Percentiles rank a stretch among this genome's conserved stretches.
phyloP scores from a whole-genome alignment of 2,888 invertebrate species.

The Polymixis flavicincta region DNA sequence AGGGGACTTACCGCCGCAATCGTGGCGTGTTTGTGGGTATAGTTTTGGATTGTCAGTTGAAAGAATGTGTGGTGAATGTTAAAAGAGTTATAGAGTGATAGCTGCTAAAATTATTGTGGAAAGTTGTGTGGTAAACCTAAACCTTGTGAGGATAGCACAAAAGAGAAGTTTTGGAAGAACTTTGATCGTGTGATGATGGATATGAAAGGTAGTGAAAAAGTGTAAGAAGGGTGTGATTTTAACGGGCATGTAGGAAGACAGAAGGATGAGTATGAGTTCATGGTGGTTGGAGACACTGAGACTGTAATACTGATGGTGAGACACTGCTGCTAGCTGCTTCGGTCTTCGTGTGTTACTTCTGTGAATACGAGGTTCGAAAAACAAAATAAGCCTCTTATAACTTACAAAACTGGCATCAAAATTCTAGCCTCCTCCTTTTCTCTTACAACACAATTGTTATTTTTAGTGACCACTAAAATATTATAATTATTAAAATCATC shows the following conservation, averaged over 20 bases:
- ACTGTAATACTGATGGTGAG: not conserved
- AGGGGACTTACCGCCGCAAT: too few relatives aligned
- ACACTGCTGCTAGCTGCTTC: not conserved
- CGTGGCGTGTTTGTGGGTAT: too few relatives aligned
- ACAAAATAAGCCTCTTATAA: not conserved
- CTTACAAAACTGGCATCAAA: too few relatives aligned
- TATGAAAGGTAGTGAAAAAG: not conserved
- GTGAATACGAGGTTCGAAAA: not conserved
- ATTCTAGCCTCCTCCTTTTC: too few relatives aligned
- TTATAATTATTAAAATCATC: not conserved
- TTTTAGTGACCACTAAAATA: not conserved
- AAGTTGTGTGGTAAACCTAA: not conserved
- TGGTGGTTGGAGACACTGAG: not conserved
- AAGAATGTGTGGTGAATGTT: not conserved
- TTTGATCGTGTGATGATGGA: not conserved
- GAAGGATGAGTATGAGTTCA: not conserved
- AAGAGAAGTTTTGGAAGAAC: not conserved
- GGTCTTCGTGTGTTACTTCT: not conserved
- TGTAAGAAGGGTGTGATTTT: too few relatives aligned
- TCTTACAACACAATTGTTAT: not conserved
- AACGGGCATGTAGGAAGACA: not conserved
- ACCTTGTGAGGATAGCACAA: not conserved
- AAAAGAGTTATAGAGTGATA: not conserved
- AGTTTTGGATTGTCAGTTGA: not conserved
- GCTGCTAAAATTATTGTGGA: not conserved